These are phyloP conservation scores for Triplophysa yarkandensis DNA, from an alignment of 2,797 vertebrate genomes.

Conservation along the genomic window DNA sequence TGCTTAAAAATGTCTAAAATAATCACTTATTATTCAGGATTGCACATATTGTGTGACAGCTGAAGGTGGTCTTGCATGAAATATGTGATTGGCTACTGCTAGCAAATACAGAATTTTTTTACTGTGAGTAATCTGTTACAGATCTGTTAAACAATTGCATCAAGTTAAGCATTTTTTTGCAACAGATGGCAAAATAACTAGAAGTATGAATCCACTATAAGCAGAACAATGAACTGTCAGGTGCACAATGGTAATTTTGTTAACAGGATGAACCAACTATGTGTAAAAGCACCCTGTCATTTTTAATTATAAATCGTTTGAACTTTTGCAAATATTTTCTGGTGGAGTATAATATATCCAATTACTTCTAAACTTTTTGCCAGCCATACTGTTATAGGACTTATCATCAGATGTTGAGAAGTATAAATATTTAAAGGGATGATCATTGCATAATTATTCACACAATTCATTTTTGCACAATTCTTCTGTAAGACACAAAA, in stretches of 20 bases:
- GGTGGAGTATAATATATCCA: not conserved
- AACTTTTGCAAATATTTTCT: not conserved
- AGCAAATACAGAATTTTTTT: not conserved
- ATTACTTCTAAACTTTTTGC: no score
- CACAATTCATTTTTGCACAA: no score
- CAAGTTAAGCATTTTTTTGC: slow-evolving; percentile 40
- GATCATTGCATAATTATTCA: no score
- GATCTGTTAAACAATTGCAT: slow-evolving; percentile 38
- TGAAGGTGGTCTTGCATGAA: not conserved
- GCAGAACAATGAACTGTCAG: not conserved
- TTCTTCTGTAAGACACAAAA: no score
- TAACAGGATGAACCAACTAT: not conserved
- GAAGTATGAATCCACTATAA: not conserved
- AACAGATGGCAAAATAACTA: not conserved
- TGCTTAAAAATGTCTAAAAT: not conserved
- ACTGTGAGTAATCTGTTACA: slow-evolving; percentile 37
- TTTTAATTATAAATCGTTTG: not conserved
- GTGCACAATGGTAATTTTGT: not conserved
- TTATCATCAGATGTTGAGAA: not conserved
- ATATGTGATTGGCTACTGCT: slow-evolving; percentile 5
- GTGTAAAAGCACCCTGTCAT: no score
- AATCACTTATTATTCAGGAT: slow-evolving; percentile 5
- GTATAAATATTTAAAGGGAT: not conserved
- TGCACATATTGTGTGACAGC: not conserved
- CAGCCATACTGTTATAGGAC: not conserved